Evolutionary conservation across 2,888 invertebrate species (phyloP), one percentile per base, ranked within the genome.

Genomic region (Tachystola acroxantha): DNA sequence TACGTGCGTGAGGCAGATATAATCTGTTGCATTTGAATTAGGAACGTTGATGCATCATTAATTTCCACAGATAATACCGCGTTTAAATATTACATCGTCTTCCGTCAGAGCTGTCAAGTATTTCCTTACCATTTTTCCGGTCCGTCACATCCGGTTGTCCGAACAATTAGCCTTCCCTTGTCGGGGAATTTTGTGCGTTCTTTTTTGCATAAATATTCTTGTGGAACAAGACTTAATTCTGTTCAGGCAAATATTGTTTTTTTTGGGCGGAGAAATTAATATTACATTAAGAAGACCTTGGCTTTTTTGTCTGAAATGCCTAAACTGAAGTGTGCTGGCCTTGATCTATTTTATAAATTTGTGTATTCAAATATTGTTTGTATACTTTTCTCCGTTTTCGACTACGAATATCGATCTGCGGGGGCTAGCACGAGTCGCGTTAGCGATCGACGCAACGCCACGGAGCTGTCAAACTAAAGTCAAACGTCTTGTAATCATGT

Each of bases 161-260:
- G 56, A 63, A 70, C 68, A 73, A 73, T 74, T 74, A 73, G 65
- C 53, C 56, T 48, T 46, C 54, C 55, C 42, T 50, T 54, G 46
- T 41, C 46, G 43, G 43, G 25, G 39, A 35, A 53, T 50, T 57
- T 53, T 51, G 49, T 56, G 46, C 43, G 46, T 26, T 34, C 49
- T 48, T 52, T 39, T 64, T 64, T 62, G 54, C 64, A 62, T 66
- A 67, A n/a, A 68, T 64, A 57, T 57, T 48, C 45, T 47, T 43
- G 41, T 43, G n/a, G 49, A 53, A 57, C 58, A 53, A 33, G 54
- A 48, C 62, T 62, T 64, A 62, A 65, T 69, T 67, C 64, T 51
- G 56, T 53, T 54, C 47, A 43, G 52, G 50, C 57, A 59, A 62
- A 69, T 65, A 61, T 53, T 57, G 46, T 48, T 47, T 51, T 37